Evolutionary conservation across 1,140 invertebrate species (phyloP), one percentile per base, ranked within the genome.

Genomic region (Hylaeus volcanicus): DNA sequence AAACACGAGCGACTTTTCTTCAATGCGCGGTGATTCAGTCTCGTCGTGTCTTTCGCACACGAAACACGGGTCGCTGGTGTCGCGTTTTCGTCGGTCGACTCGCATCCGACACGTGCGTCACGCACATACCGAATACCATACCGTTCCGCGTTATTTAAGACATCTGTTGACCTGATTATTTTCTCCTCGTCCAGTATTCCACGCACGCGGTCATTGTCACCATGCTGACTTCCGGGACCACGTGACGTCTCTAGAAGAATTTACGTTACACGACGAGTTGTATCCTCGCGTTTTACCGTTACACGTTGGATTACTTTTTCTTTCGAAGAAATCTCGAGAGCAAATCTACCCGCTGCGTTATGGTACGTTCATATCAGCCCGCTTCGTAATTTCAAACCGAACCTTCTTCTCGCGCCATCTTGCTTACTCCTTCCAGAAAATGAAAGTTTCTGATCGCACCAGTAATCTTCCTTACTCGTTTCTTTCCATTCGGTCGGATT

Each of bases 11-110:
- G 77, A 71, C 72, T 76, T 15, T 58, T 56, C 53, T 63, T 74
- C 48, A 43, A 48, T 43, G 79, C 26, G 26, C 6, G 37, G 70
- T 12, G 65, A 58, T 64, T 74, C 74, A 82, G 79, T 86, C 60
- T 71, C 48, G n/a, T 78, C 63, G 83, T 82, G 76, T 69, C 76
- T 58, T 61, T 55, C n/a, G 61, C 63, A 45, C 55, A 64, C 11
- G 39, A 2, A 12, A 64, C 56, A 55, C 72, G 11, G 60, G 8
- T 41, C n/a, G 2, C 53, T 45, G 43, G 26, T 48, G 39, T 51
- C 48, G 48, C 9, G 9, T 14, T 43, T 6, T 48, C 26, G n/a
- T 26, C 6, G 37, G 12, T 66, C 15, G 55, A 1, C 75, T 65
- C 39, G 39, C 15, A n/a, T 12, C 12, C 26, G 3, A 66, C 61